Evolutionary conservation across 2,797 vertebrate genomes (phyloP).

Genomic region (Esox lucius): DNA sequence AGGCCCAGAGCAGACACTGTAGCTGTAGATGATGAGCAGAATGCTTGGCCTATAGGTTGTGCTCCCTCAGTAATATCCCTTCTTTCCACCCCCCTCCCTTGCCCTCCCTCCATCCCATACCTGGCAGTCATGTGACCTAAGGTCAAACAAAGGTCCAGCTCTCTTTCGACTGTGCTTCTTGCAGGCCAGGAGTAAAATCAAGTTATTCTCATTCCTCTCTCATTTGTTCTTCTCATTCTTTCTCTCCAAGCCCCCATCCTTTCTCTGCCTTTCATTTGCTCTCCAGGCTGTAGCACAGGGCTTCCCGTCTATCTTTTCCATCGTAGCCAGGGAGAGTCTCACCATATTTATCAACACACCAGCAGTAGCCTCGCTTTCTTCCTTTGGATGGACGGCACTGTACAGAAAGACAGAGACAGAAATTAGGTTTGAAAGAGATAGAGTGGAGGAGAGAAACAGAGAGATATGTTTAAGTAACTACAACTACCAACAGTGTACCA

Average conservation of each 20-base stretch:
- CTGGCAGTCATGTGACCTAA: constrained; percentile 49
- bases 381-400: constrained; percentile 96
- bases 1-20: constrained; percentile 49
- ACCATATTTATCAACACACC: constrained; percentile 97
- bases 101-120: constrained; percentile 16
- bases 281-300: constrained; percentile 84
- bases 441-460: constrained; percentile 28
- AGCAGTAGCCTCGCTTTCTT: constrained; percentile 90
- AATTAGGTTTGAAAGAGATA: constrained; percentile 17
- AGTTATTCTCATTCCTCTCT: constrained; percentile 12
- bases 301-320: constrained; percentile 78
- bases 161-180: constrained; percentile 62
- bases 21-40: constrained; percentile 45
- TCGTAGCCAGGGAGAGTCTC: constrained; percentile 84
- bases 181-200: constrained; percentile 58
- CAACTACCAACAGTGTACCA: not conserved
- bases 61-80: constrained; percentile 11
- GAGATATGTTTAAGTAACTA: constrained; percentile 21
- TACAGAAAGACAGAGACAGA: constrained; percentile 22
- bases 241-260: constrained; percentile 30
- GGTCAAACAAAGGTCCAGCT: constrained; percentile 60
- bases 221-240: constrained; percentile 1
- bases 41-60: constrained; percentile 38
- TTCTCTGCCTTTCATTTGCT: constrained; percentile 65
- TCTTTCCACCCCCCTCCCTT: not conserved